Evolutionary conservation across 1,140 invertebrate species (phyloP).

Genomic region (Sarcophaga peregrina): DNA sequence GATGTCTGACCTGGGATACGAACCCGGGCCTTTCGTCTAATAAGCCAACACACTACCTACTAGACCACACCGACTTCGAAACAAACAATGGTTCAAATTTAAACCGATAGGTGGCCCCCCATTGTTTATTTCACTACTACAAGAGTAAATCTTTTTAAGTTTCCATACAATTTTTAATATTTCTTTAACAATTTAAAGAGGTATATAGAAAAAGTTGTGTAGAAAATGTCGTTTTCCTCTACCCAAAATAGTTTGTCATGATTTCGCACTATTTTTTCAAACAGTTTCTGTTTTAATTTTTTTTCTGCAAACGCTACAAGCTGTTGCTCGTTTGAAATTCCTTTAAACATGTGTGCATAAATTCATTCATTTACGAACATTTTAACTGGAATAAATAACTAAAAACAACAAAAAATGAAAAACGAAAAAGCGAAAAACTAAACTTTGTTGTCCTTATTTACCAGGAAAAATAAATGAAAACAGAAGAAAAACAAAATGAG

Average conservation of each 20-base stretch:
- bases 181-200: background rate
- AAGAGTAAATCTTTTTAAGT: too few relatives aligned
- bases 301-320: background rate
- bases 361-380: background rate
- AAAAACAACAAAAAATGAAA: background rate
- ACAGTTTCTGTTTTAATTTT: background rate
- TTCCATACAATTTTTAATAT: too few relatives aligned
- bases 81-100: too few relatives aligned
- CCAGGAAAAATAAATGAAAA: background rate
- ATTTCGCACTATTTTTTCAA: background rate
- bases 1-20: too few relatives aligned
- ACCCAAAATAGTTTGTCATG: background rate
- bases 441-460: constrained; percentile 13
- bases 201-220: background rate
- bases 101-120: too few relatives aligned
- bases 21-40: too few relatives aligned
- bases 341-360: constrained; percentile 18
- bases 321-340: constrained; percentile 11
- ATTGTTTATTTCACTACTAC: too few relatives aligned
- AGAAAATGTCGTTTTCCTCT: background rate
- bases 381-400: background rate
- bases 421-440: background rate
- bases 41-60: too few relatives aligned
- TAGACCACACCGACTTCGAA: too few relatives aligned
- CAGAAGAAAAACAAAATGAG: background rate